Evolutionary conservation across 1,140 invertebrate species (phyloP).

Genomic region (Luehdorfia chinensis): DNA sequence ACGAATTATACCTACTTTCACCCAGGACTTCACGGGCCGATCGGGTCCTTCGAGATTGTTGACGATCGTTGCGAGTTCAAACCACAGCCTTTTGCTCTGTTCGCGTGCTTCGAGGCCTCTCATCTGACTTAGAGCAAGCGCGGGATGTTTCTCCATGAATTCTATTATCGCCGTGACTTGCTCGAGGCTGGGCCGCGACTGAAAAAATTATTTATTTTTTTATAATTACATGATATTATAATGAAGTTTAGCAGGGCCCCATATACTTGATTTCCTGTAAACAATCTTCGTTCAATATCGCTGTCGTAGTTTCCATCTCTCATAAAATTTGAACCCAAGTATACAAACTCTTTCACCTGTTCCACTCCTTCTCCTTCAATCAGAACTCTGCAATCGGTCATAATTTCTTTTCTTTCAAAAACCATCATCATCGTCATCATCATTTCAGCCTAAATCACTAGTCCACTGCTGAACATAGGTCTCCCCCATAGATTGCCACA

Average conservation of each 20-base stretch:
- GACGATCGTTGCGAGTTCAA: conserved; percentile 48
- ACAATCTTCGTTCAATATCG: no score
- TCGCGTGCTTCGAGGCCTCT: conserved; percentile 57
- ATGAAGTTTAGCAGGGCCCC: background rate
- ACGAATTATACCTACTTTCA: conserved; percentile 51
- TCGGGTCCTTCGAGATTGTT: conserved; percentile 57
- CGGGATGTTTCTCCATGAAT: conserved; percentile 65
- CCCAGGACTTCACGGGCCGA: conserved; percentile 63
- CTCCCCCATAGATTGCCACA: no score
- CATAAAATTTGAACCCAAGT: no score
- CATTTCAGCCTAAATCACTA: no score
- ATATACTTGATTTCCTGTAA: no score
- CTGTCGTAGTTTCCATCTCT: no score
- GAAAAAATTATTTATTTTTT: conserved; percentile 21
- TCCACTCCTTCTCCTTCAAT: no score
- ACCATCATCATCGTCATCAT: no score
- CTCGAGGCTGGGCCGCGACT: conserved; percentile 61
- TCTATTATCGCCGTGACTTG: conserved; percentile 63
- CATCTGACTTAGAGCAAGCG: conserved; percentile 50
- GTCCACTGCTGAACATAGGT: no score
- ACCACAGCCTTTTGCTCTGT: conserved; percentile 62
- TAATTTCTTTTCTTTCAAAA: no score
- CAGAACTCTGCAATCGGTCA: no score
- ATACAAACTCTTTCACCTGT: no score
- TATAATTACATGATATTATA: background rate